phyloP scores from a whole-genome alignment of 2,797 vertebrate genomes.

The Melanotaenia maccullochi region DNA sequence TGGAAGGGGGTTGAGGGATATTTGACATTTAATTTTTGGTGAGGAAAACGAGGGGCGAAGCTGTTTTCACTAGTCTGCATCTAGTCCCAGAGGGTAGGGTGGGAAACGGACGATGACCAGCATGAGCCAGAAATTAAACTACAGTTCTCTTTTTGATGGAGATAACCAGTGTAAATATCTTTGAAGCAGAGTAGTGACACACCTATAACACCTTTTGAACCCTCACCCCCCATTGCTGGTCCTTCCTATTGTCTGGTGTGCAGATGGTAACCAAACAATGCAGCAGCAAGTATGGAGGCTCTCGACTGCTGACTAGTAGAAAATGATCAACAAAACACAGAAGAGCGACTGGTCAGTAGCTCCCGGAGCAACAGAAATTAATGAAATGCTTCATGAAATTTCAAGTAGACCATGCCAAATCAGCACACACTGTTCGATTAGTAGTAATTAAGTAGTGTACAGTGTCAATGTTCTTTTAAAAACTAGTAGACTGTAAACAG shows the following conservation, averaged over 20 bases:
- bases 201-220: not conserved
- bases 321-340: not conserved
- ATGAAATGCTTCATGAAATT: conserved; percentile 3
- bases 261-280: not conserved
- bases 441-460: not conserved
- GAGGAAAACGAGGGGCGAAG: not conserved
- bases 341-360: not conserved
- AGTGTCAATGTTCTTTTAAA: conserved; percentile 17
- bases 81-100: not conserved
- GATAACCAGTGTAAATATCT: not conserved
- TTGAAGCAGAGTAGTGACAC: not conserved
- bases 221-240: not conserved
- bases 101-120: not conserved
- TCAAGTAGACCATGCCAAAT: not conserved
- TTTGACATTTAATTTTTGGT: not conserved
- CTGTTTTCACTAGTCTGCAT: not conserved
- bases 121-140: not conserved
- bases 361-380: not conserved
- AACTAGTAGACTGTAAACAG: conserved; percentile 42
- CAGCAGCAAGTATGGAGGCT: not conserved
- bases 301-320: not conserved
- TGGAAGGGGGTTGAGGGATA: not conserved
- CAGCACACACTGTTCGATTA: conserved; percentile 18
- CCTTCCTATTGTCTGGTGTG: not conserved
- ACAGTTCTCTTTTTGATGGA: not conserved